A percentile compares a stretch with the other conserved stretches of the same genome.
Evolutionary conservation across 2,113 vertebrate species (phyloP).

Genomic region (Cavia aperea): DNA sequence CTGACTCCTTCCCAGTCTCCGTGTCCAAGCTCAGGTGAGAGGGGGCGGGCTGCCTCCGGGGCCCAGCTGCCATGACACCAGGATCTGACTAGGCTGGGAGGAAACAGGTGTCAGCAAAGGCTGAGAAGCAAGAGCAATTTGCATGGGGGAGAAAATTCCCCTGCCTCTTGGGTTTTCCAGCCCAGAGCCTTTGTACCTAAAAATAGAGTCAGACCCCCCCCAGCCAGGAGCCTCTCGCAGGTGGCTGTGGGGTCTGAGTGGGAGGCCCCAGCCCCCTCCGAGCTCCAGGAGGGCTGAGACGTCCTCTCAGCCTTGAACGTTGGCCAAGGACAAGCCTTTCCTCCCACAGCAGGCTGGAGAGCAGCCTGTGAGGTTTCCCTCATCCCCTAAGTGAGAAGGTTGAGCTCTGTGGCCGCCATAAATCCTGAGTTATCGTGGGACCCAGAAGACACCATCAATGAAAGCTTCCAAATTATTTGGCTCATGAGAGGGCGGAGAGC

Average conservation of each 20-base stretch:
- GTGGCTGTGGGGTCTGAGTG: not conserved
- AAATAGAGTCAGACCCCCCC: slow-evolving; percentile 45
- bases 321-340: slow-evolving; percentile 33
- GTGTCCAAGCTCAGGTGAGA: not conserved
- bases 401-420: not conserved
- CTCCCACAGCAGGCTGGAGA: slow-evolving; percentile 39
- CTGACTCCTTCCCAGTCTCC: not conserved
- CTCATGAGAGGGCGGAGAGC: slow-evolving; percentile 10
- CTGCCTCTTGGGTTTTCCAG: slow-evolving; percentile 68
- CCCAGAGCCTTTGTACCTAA: slow-evolving; percentile 52
- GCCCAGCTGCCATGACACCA: not conserved
- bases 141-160: slow-evolving; percentile 69
- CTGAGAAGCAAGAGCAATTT: slow-evolving; percentile 58
- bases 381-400: slow-evolving; percentile 39
- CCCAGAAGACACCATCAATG: not conserved
- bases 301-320: slow-evolving; percentile 6
- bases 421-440: not conserved
- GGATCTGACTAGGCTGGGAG: slow-evolving; percentile 36
- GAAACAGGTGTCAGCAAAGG: slow-evolving; percentile 63
- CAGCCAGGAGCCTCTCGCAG: not conserved
- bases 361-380: slow-evolving; percentile 49
- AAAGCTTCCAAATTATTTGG: slow-evolving; percentile 20
- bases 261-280: not conserved
- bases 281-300: not conserved
- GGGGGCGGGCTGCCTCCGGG: not conserved